phyloP scores from a whole-genome alignment of 2,888 invertebrate species.

The Slavum lentiscoides region DNA sequence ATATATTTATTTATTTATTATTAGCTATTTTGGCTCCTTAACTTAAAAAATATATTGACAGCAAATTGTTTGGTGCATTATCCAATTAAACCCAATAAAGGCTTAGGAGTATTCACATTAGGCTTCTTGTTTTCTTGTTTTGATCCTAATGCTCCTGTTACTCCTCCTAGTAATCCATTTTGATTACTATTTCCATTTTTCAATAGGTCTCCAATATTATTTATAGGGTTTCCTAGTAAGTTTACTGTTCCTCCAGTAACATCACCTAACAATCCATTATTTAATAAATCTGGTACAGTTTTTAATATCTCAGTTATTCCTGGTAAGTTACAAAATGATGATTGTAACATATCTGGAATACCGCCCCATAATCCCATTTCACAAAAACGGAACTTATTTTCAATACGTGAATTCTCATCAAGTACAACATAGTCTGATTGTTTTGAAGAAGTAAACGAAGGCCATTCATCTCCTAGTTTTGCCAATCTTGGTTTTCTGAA shows the following conservation, averaged over 20 bases:
- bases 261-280: conserved; percentile 47
- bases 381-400: conserved; percentile 62
- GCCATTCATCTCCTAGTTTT: conserved; percentile 55
- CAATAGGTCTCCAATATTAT: conserved; percentile 1
- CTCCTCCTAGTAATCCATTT: conserved; percentile 11
- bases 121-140: conserved; percentile 32
- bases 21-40: background rate
- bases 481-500: conserved; percentile 55
- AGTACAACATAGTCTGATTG: conserved; percentile 64
- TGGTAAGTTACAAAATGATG: conserved; percentile 62
- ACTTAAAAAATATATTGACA: background rate
- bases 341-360: conserved; percentile 65
- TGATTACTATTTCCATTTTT: conserved; percentile 10
- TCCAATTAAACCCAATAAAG: conserved; percentile 40
- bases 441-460: conserved; percentile 56
- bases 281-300: conserved; percentile 51
- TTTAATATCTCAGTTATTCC: conserved; percentile 52
- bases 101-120: background rate
- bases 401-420: conserved; percentile 61
- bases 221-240: conserved; percentile 10
- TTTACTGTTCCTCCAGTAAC: conserved; percentile 26
- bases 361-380: conserved; percentile 73
- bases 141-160: conserved; percentile 7
- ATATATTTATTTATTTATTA: too few relatives aligned
- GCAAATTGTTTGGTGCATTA: background rate